Conservation (phyloP, 2,888 invertebrate species). For the Synergus umbraculus region DNA sequence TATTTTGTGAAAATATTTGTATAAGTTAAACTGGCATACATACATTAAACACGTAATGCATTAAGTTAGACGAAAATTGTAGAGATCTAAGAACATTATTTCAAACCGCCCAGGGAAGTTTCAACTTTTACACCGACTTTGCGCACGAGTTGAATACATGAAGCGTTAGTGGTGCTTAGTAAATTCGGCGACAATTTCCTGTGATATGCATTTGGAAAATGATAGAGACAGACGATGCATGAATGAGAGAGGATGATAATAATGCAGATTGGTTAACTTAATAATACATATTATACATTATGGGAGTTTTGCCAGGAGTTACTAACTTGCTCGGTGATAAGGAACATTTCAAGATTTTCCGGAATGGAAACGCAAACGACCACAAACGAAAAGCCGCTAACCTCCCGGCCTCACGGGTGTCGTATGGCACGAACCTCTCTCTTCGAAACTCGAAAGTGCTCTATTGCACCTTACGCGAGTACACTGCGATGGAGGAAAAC, state of each 20-base stretch:
- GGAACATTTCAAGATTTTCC: constrained; percentile 45
- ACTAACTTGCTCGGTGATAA: constrained; percentile 43
- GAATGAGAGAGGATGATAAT: constrained; percentile 56
- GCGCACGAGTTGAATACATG: neutral
- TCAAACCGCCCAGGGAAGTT: neutral
- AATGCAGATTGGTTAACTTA: constrained; percentile 66
- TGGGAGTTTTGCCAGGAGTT: constrained; percentile 15
- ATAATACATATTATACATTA: constrained; percentile 64
- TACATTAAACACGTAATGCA: neutral
- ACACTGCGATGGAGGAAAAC: constrained; percentile 50
- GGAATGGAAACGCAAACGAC: constrained; percentile 38
- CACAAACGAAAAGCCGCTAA: constrained; percentile 43
- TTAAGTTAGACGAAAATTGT: neutral
- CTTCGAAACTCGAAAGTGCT: constrained; percentile 38
- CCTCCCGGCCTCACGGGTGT: constrained; percentile 4
- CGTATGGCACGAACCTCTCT: constrained; percentile 42
- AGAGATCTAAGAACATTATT: neutral
- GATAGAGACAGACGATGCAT: constrained; percentile 55
- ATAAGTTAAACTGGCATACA: too few relatives aligned
- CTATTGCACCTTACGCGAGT: constrained; percentile 19
- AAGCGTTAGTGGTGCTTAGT: neutral
- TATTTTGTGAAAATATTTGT: too few relatives aligned
- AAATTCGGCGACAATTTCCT: neutral
- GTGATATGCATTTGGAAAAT: neutral
- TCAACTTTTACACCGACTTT: neutral